These are phyloP conservation scores for Pelochelys cantorii DNA, from an alignment of 2,797 vertebrate species.

Conservation along the genomic window DNA sequence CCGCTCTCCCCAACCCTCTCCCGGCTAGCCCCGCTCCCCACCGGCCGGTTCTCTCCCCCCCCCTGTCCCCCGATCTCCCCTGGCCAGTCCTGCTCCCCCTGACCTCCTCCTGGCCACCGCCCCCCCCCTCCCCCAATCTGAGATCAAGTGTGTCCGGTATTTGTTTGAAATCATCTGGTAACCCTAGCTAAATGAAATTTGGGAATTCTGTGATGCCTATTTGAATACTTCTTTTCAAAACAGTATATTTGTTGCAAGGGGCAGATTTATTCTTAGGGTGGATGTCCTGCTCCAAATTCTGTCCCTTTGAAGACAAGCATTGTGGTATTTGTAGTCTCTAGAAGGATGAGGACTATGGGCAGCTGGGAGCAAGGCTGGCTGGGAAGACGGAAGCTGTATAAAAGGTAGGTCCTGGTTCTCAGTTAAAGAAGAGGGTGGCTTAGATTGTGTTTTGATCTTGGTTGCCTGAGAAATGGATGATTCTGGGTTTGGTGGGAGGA, in stretches of 20 bases:
- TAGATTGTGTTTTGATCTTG: neutral
- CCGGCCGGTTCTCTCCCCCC: too few species aligned
- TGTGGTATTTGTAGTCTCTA: neutral
- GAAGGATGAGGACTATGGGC: neutral
- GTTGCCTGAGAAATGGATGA: too few species aligned
- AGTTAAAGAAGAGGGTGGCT: neutral
- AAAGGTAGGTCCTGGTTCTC: neutral
- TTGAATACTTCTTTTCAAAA: neutral
- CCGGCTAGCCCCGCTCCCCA: too few species aligned
- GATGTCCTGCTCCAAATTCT: neutral
- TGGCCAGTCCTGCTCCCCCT: too few species aligned
- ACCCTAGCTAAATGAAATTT: neutral
- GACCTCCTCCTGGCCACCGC: too few species aligned
- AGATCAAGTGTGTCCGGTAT: too few species aligned
- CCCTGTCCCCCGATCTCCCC: too few species aligned
- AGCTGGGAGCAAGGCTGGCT: neutral
- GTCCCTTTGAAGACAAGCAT: neutral
- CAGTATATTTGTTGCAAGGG: too few species aligned
- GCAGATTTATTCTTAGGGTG: neutral
- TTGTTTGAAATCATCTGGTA: too few species aligned
- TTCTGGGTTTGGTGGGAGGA: neutral
- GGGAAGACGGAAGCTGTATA: neutral
- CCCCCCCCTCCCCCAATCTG: too few species aligned
- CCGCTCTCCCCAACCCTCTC: too few species aligned
- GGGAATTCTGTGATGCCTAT: neutral